Evolutionary conservation across 2,113 vertebrate species (phyloP), one percentile per base, ranked within the genome.

Genomic region (Myotis lucifugus): DNA sequence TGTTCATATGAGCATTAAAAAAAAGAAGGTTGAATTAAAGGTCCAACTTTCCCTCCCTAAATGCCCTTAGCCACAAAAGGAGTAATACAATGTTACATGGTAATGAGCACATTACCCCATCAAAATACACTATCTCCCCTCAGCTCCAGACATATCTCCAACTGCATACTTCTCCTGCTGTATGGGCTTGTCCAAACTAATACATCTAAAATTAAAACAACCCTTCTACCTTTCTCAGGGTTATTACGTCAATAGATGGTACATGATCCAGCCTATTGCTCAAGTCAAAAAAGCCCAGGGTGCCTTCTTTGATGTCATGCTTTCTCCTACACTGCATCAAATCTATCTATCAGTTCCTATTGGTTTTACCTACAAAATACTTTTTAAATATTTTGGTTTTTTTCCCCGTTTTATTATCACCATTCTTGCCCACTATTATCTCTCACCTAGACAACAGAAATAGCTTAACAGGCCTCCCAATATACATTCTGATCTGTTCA

Each of bases 21-120:
- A 97, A 79, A 90, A 29, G 32, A 92, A 69, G 14, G 1, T 48
- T 88, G 82, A 94, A 85, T 59, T 83, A 81, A 94, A 90, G 8
- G 79, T 29, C 4, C 23, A 76, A 10, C 27, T 79, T 66, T 85
- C 9, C 50, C 46, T 83, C 5, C 15, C 32, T 85, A 67, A 83
- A 79, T 79, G 25, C 2, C 23, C n/a, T 42, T 40, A 54, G 69
- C 84, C 29, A 25, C 70, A 64, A 52, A 88, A 84, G 37, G 1
- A 74, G 13, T 50, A 82, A 79, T 54, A 76, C 70, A 66, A 74
- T 50, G 54, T 52, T 42, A 54, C 27, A 50, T 48, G 32, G 17
- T 6, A 59, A 1, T 52, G 14, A 89, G 48, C 15, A 76, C 14
- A 90, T 67, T 34, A 56, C 1, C 6, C 21, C 8, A 8, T 37